phyloP scores from a whole-genome alignment of 2,113 vertebrate species.

The Cephalopholis sonnerati region DNA sequence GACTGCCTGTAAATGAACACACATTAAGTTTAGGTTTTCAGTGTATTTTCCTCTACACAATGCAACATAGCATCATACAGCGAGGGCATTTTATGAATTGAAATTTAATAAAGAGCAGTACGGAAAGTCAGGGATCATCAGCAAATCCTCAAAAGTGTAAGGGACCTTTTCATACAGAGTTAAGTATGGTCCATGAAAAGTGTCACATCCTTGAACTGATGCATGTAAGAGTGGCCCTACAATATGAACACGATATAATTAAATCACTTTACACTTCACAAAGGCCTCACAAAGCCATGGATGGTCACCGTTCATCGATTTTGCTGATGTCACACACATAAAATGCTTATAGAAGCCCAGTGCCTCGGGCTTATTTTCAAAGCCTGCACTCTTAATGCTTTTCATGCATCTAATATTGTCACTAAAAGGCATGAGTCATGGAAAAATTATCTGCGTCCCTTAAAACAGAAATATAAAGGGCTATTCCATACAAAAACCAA shows the following conservation, averaged over 20 bases:
- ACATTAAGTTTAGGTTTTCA: constrained; percentile 31
- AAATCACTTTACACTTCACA: constrained; percentile 25
- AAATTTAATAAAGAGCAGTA: background rate
- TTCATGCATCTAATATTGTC: constrained; percentile 62
- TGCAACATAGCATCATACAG: constrained; percentile 10
- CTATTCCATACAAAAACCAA: background rate
- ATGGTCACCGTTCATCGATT: constrained; percentile 37
- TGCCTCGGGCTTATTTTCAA: constrained; percentile 42
- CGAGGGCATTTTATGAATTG: background rate
- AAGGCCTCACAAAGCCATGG: constrained; percentile 20
- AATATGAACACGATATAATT: background rate
- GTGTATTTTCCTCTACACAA: background rate
- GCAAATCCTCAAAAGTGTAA: background rate
- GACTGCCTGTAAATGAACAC: constrained; percentile 57
- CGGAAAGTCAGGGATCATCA: background rate
- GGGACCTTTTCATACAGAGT: background rate
- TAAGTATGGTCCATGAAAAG: constrained; percentile 1
- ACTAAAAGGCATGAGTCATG: constrained; percentile 60
- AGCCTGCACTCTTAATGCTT: constrained; percentile 29
- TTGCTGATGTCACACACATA: constrained; percentile 55
- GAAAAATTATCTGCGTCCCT: constrained; percentile 32
- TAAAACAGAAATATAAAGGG: constrained; percentile 21
- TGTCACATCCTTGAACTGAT: background rate
- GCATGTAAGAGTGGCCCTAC: constrained; percentile 2
- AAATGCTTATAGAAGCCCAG: constrained; percentile 39